Base-by-base conservation (phyloP, 1,140 invertebrate species). In the Bombus polaris region DNA sequence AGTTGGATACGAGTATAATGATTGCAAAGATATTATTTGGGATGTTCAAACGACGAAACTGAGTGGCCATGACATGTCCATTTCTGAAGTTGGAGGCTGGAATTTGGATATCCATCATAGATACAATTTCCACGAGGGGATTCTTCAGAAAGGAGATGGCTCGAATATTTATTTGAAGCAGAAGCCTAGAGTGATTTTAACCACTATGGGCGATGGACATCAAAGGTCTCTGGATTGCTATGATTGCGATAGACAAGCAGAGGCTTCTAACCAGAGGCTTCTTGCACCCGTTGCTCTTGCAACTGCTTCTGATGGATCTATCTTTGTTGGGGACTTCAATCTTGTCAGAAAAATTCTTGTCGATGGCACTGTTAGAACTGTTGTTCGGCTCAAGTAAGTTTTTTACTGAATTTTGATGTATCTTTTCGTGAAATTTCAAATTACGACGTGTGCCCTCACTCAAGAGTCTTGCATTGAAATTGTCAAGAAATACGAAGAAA, bases 41-140 rank as follows among this genome's bases (percentile, higher is more conserved):
- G 98, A 99, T 93, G 97, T 98, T 5, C 98, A 99, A 93, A 99
- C 98, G 8, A 99, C 98, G 0, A 99, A 99, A 93, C 94, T 99
- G 57, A 98, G 98, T 91, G 99, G 99, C 6, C 98, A 99, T 92
- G 98, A 99, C 93, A 98, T 99, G 97, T 98, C 98, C 77, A 99
- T 99, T 59, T 99, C 98, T 0, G 98, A 99, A 93, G 97, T 99
- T 37, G 98, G 98, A 4, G 98, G 98, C 13, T 99, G 99, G 99
- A 99, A 99, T 95, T 94, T 99, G 78, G 98, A 99, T 93, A 98
- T 99, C 89, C 99, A 99, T 95, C 99, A 99, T 92, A 96, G 98
- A 88, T 99, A 99, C 94, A 99, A 99, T 93, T 99, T 99, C 96
- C 98, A 99, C 93, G 98, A 99, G 96, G 99, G 98, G 42, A 99